phyloP scores from a whole-genome alignment of 2,113 vertebrate species.

The Ageneiosus marmoratus region DNA sequence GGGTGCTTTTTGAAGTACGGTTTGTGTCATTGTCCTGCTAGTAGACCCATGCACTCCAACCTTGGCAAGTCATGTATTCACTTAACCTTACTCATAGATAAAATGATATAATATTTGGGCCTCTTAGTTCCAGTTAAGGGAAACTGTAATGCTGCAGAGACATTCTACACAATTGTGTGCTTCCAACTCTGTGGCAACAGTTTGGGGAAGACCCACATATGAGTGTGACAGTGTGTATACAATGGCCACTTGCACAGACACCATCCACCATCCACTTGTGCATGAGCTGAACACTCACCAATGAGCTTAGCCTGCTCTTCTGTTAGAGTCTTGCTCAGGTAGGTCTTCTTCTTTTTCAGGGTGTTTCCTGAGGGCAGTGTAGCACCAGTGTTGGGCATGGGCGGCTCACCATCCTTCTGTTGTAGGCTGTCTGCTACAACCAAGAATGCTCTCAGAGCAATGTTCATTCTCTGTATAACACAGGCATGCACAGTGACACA shows the following conservation, averaged over 20 bases:
- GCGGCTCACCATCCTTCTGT: slow-evolving; percentile 96
- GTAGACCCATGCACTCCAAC: too few species aligned
- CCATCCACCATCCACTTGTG: not conserved
- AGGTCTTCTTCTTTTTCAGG: slow-evolving; percentile 96
- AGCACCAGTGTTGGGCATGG: slow-evolving; percentile 98
- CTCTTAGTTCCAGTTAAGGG: not conserved
- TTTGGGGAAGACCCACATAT: not conserved
- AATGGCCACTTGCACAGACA: not conserved
- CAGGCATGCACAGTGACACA: slow-evolving; percentile 5
- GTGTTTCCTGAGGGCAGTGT: slow-evolving; percentile 97
- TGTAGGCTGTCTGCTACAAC: slow-evolving; percentile 97
- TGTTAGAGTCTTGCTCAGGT: slow-evolving; percentile 96
- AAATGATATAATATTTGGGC: not conserved
- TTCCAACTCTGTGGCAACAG: not conserved
- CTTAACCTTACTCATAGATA: too few species aligned
- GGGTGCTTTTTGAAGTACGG: too few species aligned
- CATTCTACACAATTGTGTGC: not conserved
- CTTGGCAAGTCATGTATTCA: too few species aligned
- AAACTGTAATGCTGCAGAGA: not conserved
- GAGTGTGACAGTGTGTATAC: not conserved
- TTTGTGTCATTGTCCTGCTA: too few species aligned
- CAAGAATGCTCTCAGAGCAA: slow-evolving; percentile 93
- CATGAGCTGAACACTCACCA: slow-evolving; percentile 72
- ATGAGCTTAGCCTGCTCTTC: slow-evolving; percentile 98
- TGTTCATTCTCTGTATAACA: slow-evolving; percentile 92